Evolutionary conservation across 1,140 invertebrate genomes (phyloP).

Genomic region (Temnothorax nylanderi): DNA sequence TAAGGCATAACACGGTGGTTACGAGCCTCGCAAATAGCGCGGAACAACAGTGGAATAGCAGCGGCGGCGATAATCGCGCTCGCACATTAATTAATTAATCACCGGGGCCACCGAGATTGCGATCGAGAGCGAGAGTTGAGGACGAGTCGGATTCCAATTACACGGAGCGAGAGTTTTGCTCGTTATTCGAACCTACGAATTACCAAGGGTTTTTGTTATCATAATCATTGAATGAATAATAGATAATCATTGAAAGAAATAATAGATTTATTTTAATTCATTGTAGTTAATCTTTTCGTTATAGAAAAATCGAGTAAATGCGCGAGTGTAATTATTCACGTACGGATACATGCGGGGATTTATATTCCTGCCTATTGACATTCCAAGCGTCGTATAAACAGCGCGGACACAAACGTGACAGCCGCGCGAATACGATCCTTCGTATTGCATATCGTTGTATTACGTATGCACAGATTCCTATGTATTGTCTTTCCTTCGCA

Average conservation of each 20-base stretch:
- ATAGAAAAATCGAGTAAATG: not conserved
- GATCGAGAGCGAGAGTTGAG: not conserved
- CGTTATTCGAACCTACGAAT: not conserved
- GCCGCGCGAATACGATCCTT: not conserved
- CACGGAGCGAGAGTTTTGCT: not conserved
- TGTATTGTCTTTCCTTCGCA: conserved; percentile 24
- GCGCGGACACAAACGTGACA: conserved; percentile 13
- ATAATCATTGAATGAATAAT: not conserved
- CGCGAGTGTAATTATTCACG: not conserved
- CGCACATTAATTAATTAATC: conserved; percentile 30
- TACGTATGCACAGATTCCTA: not conserved
- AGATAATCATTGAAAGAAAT: not conserved
- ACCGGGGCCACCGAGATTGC: not conserved
- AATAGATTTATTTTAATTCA: not conserved
- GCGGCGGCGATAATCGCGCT: not conserved
- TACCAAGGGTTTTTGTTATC: not conserved
- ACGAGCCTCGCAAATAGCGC: conserved; percentile 23
- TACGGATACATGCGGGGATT: not conserved
- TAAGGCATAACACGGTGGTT: not conserved
- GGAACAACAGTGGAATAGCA: not conserved
- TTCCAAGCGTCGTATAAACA: conserved; percentile 41
- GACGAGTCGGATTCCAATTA: not conserved
- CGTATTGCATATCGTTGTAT: not conserved
- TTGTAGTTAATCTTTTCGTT: not conserved
- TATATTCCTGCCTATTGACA: conserved; percentile 30